Base-by-base conservation (phyloP, 2,113 vertebrate species). In the Solea solea region DNA sequence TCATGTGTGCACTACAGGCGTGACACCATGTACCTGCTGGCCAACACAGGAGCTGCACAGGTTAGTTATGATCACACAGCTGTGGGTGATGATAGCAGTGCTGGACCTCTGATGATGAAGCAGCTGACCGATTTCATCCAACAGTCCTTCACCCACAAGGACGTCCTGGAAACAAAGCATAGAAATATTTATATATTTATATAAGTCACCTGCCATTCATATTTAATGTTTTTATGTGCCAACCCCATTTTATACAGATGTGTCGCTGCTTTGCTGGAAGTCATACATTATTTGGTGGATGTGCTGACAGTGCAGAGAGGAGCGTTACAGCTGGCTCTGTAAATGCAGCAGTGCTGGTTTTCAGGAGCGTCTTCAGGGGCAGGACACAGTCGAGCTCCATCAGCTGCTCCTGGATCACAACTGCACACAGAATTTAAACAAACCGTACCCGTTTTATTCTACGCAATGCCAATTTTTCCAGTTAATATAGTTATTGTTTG, bases 251-350 rank as follows among this genome's bases (percentile, higher is more conserved):
- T 4, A 34, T 25, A 27, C 14, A 34, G 9, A 25, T 58, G 1
- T 34, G 34, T 34, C 5, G 5, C 21, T 9, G 27, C 21, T 44
- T n/a, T 48, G 52, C 25, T 12, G 21, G 27, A 10, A 75, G 5
- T 28, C 88, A 5, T 92, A 95, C 95, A 81, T 90, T 87, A 71
- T 93, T 94, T 61, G 66, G 84, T 0, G 90, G 76, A 53, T 92
- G 86, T 69, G 93, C 87, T 4, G 93, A 91, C 68, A 95, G 80
- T 2, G 87, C 75, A 72, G 91, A 93, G 79, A 95, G 90, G 39
- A 95, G 85, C 1, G 83, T 80, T 0, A 95, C 8, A 9, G 92
- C 90, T 5, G 94, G 88, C 9, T 53, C 86, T 11, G 86, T 74
- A 69, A 91, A 91, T 0, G 69, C 72, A 72, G 84, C 8, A 0